Evolutionary conservation across 2,888 invertebrate genomes (phyloP).

Genomic region (Blastobasis adustella): DNA sequence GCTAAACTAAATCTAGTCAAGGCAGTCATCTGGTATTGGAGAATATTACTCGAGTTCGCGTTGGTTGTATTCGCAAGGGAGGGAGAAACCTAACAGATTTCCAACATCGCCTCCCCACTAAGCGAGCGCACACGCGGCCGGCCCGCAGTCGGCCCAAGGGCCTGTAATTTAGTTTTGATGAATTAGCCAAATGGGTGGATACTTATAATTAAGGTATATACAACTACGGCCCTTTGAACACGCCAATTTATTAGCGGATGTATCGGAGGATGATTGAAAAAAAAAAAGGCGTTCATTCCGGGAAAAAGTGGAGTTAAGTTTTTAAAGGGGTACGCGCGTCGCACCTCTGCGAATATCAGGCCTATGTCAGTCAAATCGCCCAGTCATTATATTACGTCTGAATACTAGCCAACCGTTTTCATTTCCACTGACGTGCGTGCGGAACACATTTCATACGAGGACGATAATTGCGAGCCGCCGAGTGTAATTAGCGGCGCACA

Average conservation of each 20-base stretch:
- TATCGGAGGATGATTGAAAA: slow-evolving; percentile 37
- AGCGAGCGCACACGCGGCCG: background rate
- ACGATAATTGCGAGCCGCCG: too few relatives aligned
- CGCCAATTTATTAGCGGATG: slow-evolving; percentile 45
- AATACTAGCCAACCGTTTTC: too few relatives aligned
- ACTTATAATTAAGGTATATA: slow-evolving; percentile 38
- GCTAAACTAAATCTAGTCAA: too few relatives aligned
- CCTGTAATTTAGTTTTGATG: slow-evolving; percentile 61
- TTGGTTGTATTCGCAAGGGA: too few relatives aligned
- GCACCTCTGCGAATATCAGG: too few relatives aligned
- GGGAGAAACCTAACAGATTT: slow-evolving; percentile 1
- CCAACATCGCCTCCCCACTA: background rate
- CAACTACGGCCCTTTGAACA: slow-evolving; percentile 32
- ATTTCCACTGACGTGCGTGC: too few relatives aligned
- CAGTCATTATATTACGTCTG: too few relatives aligned
- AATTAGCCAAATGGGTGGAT: slow-evolving; percentile 52
- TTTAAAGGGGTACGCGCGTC: slow-evolving; percentile 1
- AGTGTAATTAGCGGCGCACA: too few relatives aligned
- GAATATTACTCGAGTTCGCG: too few relatives aligned
- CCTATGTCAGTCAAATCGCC: too few relatives aligned
- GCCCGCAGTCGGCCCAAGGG: slow-evolving; percentile 5
- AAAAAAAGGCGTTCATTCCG: slow-evolving; percentile 32
- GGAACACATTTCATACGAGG: too few relatives aligned
- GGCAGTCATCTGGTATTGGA: too few relatives aligned
- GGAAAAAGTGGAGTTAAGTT: slow-evolving; percentile 34